Evolutionary conservation across 2,888 invertebrate genomes (phyloP).

Genomic region (Eupithecia inturbata): DNA sequence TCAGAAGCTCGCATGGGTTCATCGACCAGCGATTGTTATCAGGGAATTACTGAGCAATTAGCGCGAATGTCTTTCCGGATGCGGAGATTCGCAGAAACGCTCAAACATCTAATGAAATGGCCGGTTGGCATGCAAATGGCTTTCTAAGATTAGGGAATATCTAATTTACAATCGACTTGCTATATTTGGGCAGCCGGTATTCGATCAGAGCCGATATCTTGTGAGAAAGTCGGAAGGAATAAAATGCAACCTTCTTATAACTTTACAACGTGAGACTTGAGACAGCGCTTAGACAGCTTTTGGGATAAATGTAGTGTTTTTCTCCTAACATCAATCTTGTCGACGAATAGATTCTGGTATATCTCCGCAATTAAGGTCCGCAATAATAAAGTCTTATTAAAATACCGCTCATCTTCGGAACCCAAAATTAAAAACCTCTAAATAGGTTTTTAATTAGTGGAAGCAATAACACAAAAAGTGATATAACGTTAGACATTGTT

Average conservation of each 20-base stretch:
- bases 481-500: constrained; percentile 46
- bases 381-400: neutral
- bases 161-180: constrained; percentile 15
- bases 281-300: neutral
- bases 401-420: neutral
- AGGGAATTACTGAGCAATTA: constrained; percentile 69
- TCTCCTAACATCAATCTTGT: neutral
- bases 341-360: neutral
- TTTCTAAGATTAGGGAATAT: constrained; percentile 27
- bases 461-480: constrained; percentile 30
- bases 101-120: constrained; percentile 33
- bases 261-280: neutral
- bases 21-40: constrained; percentile 72
- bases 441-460: neutral
- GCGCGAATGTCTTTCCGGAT: constrained; percentile 65
- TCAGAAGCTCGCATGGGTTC: constrained; percentile 72
- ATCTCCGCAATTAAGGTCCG: neutral
- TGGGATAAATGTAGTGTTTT: neutral
- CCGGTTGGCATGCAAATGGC: constrained; percentile 27
- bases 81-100: constrained; percentile 38
- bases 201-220: neutral
- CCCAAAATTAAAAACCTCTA: neutral
- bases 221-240: neutral
- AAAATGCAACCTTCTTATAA: neutral
- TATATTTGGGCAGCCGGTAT: constrained; percentile 11